Evolutionary conservation across 2,797 vertebrate genomes (phyloP).

Genomic region (Mus minutoides): DNA sequence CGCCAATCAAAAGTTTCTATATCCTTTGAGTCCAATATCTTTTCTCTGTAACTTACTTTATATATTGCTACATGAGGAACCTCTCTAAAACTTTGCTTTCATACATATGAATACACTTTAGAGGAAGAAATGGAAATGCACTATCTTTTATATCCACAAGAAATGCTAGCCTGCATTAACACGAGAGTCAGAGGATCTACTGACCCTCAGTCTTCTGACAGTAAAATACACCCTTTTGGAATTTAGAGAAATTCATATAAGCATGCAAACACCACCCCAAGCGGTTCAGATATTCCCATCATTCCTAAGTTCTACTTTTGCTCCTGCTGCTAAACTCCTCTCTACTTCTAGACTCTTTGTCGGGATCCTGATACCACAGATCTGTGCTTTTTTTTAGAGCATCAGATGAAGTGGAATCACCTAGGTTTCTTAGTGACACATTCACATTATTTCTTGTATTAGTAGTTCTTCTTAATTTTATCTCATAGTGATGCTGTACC

Average conservation of each 20-base stretch:
- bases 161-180: not conserved
- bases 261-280: not conserved
- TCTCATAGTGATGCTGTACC: not conserved
- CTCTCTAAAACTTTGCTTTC: not conserved
- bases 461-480: not conserved
- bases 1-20: not conserved
- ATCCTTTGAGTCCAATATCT: not conserved
- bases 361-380: not conserved
- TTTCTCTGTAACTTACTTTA: not conserved
- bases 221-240: not conserved
- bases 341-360: not conserved
- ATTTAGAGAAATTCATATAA: not conserved
- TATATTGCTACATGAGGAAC: not conserved
- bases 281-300: not conserved
- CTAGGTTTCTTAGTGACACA: not conserved
- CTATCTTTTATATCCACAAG: not conserved
- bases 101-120: not conserved
- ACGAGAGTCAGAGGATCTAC: not conserved
- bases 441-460: not conserved
- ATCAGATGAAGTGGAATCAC: not conserved
- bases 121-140: not conserved
- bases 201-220: not conserved
- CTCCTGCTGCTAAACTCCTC: not conserved
- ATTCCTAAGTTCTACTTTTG: not conserved
- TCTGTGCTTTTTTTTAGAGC: not conserved